These are phyloP conservation scores for Laspeyria flexula DNA, from an alignment of 2,888 invertebrate genomes.

Conservation along the genomic window DNA sequence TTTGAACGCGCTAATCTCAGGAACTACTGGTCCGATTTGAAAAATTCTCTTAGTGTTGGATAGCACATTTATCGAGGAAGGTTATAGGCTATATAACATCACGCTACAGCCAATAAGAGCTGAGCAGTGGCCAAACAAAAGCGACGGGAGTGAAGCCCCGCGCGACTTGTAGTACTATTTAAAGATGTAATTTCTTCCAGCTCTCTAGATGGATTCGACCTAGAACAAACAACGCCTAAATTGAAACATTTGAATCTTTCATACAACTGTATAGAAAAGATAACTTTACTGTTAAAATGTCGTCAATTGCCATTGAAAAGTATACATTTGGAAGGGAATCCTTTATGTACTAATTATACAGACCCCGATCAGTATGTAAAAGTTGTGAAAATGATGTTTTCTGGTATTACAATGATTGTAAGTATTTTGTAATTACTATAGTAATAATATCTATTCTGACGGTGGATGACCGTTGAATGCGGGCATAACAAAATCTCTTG, in stretches of 20 bases:
- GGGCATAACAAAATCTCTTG: too few species aligned
- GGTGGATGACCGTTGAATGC: too few species aligned
- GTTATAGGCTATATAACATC: too few species aligned
- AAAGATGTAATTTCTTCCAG: slow-evolving; percentile 51
- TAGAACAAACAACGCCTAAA: slow-evolving; percentile 51
- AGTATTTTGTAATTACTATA: slow-evolving; percentile 48
- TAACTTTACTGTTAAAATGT: slow-evolving; percentile 52
- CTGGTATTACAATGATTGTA: slow-evolving; percentile 80
- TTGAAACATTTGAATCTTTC: slow-evolving; percentile 65
- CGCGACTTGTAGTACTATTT: too few species aligned
- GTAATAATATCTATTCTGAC: too few species aligned
- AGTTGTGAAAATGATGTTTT: slow-evolving; percentile 81
- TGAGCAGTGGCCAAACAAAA: too few species aligned
- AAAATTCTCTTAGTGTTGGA: too few species aligned
- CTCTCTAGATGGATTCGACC: slow-evolving; percentile 60
- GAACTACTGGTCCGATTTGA: too few species aligned
- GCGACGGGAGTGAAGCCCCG: too few species aligned
- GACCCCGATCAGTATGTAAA: slow-evolving; percentile 87
- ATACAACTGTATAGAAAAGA: slow-evolving; percentile 58
- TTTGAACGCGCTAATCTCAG: too few species aligned
- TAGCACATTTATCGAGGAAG: too few species aligned
- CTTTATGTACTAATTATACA: slow-evolving; percentile 88
- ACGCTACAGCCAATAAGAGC: too few species aligned
- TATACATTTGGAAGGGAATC: slow-evolving; percentile 89
- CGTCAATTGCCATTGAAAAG: slow-evolving; percentile 74